Base-by-base conservation (phyloP, 2,888 invertebrate species). In the Nebria salina region DNA sequence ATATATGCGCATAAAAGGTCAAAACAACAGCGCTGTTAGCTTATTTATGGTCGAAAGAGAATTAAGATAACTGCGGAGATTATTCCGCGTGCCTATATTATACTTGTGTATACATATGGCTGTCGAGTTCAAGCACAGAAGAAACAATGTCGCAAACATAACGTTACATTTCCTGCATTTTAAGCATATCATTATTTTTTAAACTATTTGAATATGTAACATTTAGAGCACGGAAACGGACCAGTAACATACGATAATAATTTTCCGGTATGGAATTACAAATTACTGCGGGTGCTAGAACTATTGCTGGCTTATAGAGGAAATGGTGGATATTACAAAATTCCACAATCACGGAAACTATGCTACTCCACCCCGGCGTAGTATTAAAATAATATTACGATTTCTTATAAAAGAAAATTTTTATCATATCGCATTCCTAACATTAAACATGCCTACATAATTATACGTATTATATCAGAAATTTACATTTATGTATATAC, bases 191-290 rank as follows among this genome's bases (percentile, higher is more conserved):
- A 13, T 26, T 42, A 73, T 70, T 70, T 70, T 70, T 70, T 70
- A 20, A 70, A 26, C 11, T 20, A 70, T 70, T 70, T 70, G 70
- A 70, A 70, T 70, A 70, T 70, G 43, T 41, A 42, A 42, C 43
- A 73, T 73, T 41, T 68, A 11, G 7, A 73, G 41, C 41, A 13
- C 73, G 73, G 73, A 73, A 73, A 41, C 43, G 20, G 43, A 26
- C 41, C 26, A 73, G n/a, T n/a, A 73, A 73, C 73, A 73, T 73
- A 73, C 41, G 73, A 73, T 73, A 73, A 73, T 73, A 41, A 73
- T 43, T 73, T 73, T 73, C 73, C 73, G 73, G 73, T 73, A 41
- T 34, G 73, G 73, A 73, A 73, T 43, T 54, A 54, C 11, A 54
- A 34, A 34, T 34, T 41, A 73, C 73, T 73, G 73, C 73, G 73